Conservation (phyloP, 2,888 invertebrate species). For the Melanostoma mellinum region DNA sequence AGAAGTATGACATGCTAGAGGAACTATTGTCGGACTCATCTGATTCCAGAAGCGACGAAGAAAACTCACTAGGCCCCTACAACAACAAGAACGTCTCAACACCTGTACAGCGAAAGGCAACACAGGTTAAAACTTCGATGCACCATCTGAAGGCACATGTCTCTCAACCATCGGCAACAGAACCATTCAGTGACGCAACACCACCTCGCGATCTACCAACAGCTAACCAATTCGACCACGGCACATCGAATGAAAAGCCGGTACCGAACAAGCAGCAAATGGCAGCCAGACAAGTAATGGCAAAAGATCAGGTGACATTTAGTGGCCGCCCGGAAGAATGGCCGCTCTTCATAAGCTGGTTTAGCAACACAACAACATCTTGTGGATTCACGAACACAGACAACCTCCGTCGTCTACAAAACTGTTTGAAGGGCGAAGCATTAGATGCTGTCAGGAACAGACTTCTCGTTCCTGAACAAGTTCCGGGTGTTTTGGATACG, state of each 20-base stretch:
- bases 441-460: slow-evolving; percentile 20
- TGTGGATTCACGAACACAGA: slow-evolving; percentile 22
- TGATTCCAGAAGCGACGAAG: no score
- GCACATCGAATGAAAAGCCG: neutral
- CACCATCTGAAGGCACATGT: neutral
- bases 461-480: slow-evolving; percentile 22
- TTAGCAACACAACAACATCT: neutral
- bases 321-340: slow-evolving; percentile 11
- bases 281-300: slow-evolving; percentile 27
- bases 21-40: no score
- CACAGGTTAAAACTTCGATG: neutral
- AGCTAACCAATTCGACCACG: neutral
- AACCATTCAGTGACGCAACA: neutral
- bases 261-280: slow-evolving; percentile 15
- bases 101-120: slow-evolving; percentile 8
- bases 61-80: no score
- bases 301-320: slow-evolving; percentile 4
- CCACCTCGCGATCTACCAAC: neutral
- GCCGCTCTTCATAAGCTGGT: slow-evolving; percentile 15
- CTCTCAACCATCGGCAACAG: neutral
- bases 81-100: neutral
- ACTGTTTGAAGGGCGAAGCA: slow-evolving; percentile 12
- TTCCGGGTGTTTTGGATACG: slow-evolving; percentile 2
- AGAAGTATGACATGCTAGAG: no score
- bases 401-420: slow-evolving; percentile 15